Conservation (phyloP, 2,797 vertebrate species). For the Ibycter americanus region DNA sequence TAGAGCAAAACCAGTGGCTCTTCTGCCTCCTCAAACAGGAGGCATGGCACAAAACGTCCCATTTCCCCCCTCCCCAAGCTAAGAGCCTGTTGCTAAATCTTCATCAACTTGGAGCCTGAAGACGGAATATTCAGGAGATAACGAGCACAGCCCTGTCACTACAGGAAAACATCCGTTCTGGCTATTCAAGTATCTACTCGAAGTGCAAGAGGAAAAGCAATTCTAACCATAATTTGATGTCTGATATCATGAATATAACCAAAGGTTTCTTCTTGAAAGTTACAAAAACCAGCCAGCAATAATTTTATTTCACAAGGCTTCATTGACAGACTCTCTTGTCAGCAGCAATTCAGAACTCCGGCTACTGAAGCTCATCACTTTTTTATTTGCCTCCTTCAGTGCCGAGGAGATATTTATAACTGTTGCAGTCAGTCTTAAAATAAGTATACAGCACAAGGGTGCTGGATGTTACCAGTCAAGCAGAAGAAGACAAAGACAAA, state of each 20-base stretch:
- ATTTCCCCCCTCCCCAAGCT: neutral
- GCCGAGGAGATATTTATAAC: conserved; percentile 63
- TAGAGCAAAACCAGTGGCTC: neutral
- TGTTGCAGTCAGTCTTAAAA: conserved; percentile 63
- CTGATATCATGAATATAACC: conserved; percentile 17
- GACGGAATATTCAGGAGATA: neutral
- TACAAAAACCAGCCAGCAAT: conserved; percentile 21
- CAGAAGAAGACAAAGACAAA: conserved; percentile 68
- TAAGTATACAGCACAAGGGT: conserved; percentile 53
- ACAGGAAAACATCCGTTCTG: conserved; percentile 19
- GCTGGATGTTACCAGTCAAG: conserved; percentile 59
- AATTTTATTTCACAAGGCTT: conserved; percentile 49
- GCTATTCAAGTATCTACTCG: neutral
- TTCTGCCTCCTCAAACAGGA: neutral
- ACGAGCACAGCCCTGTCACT: neutral
- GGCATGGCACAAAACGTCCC: neutral
- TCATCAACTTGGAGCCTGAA: neutral
- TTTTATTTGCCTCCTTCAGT: conserved; percentile 57
- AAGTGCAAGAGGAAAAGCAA: conserved; percentile 5
- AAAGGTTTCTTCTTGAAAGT: conserved; percentile 49
- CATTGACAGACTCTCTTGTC: conserved; percentile 58
- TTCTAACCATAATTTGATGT: conserved; percentile 40
- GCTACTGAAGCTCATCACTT: conserved; percentile 54
- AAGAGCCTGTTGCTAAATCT: neutral
- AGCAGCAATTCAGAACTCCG: conserved; percentile 61